Conservation (phyloP, 2,113 vertebrate genomes). For the Microcebus griseorufus region DNA sequence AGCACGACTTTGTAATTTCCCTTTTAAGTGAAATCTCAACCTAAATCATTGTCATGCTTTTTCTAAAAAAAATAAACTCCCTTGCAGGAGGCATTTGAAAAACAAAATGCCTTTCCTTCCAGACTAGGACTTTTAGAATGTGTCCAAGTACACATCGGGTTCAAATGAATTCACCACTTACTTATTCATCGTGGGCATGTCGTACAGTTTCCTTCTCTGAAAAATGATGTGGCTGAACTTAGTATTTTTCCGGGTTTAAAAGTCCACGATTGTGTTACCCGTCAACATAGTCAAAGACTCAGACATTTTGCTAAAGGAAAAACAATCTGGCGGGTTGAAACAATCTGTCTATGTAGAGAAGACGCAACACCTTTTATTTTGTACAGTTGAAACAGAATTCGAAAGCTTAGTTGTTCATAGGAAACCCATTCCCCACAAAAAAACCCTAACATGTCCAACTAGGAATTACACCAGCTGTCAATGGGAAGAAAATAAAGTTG, state of each 20-base stretch:
- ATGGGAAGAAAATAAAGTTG: background rate
- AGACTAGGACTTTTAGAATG: slow-evolving; percentile 37
- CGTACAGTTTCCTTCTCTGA: background rate
- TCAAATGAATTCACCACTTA: background rate
- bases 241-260: background rate
- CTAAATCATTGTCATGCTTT: slow-evolving; percentile 31
- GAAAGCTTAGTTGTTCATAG: background rate
- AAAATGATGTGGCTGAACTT: background rate
- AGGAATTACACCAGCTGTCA: background rate
- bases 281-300: background rate
- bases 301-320: background rate
- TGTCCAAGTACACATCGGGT: no score
- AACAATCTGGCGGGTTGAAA: background rate
- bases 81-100: slow-evolving; percentile 46
- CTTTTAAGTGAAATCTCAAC: slow-evolving; percentile 57
- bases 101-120: background rate
- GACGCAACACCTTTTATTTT: background rate
- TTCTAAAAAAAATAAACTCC: background rate
- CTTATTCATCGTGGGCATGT: background rate
- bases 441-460: background rate
- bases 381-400: background rate
- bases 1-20: slow-evolving; percentile 29
- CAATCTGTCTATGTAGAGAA: background rate
- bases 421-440: background rate
- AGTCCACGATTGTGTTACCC: background rate